phyloP scores from a whole-genome alignment of 1,140 invertebrate species.

The Lordiphosa mommai region DNA sequence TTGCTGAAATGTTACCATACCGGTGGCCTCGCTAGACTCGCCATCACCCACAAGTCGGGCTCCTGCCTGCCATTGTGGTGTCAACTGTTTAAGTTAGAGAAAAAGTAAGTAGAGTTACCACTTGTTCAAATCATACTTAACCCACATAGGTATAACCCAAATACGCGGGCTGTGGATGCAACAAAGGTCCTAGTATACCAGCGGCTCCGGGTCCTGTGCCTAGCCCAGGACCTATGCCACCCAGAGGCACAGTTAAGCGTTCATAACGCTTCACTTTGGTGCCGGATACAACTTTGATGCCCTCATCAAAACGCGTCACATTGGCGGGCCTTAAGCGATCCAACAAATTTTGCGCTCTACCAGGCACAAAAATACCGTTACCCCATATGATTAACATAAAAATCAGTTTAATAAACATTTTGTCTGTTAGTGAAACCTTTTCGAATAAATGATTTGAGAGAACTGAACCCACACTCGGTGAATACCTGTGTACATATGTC shows the following conservation, averaged over 20 bases:
- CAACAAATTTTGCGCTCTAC: slow-evolving; percentile 62
- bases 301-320: slow-evolving; percentile 50
- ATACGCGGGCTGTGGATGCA: slow-evolving; percentile 51
- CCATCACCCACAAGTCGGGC: slow-evolving; percentile 58
- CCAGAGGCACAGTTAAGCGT: slow-evolving; percentile 58
- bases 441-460: slow-evolving; percentile 18
- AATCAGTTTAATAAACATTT: slow-evolving; percentile 40
- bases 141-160: slow-evolving; percentile 59
- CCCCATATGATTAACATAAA: slow-evolving; percentile 30
- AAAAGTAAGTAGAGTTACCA: not conserved
- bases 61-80: slow-evolving; percentile 67
- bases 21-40: slow-evolving; percentile 33
- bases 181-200: slow-evolving; percentile 40
- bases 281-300: slow-evolving; percentile 68
- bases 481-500: slow-evolving; percentile 27
- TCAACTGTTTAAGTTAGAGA: slow-evolving; percentile 8
- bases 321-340: slow-evolving; percentile 56
- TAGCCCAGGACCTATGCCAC: slow-evolving; percentile 29
- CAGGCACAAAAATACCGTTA: slow-evolving; percentile 43
- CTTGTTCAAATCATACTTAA: not conserved
- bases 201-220: slow-evolving; percentile 38
- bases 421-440: slow-evolving; percentile 13
- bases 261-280: slow-evolving; percentile 77
- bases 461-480: slow-evolving; percentile 37
- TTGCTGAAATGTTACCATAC: slow-evolving; percentile 70